A percentile compares a stretch with the other conserved stretches of the same genome.
Evolutionary conservation across 2,797 vertebrate species (phyloP).

Genomic region (Neopelma chrysocephalum): DNA sequence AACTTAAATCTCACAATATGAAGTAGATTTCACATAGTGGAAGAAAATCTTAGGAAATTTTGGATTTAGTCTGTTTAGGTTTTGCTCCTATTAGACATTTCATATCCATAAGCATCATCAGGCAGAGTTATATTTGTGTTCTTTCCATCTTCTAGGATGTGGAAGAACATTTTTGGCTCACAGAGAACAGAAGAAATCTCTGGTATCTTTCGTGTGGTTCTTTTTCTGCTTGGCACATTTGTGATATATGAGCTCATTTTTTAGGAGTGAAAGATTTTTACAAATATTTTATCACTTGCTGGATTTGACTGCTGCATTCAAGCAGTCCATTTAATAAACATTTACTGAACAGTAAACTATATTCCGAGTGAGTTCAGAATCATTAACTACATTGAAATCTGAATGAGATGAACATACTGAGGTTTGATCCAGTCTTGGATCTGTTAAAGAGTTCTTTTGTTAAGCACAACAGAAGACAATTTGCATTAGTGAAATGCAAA

Average conservation of each 20-base stretch:
- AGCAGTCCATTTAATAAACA: background rate
- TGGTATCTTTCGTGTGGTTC: background rate
- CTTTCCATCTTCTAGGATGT: background rate
- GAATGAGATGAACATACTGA: background rate
- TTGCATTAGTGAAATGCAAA: slow-evolving; percentile 2
- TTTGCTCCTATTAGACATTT: background rate
- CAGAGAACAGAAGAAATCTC: background rate
- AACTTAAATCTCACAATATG: background rate
- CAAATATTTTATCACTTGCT: background rate
- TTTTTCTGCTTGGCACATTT: background rate
- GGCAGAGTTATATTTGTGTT: rapidly evolving
- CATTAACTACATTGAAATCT: background rate
- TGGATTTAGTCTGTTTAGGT: background rate
- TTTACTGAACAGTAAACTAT: background rate
- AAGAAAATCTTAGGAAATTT: background rate
- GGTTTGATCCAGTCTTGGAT: background rate
- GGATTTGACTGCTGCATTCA: background rate
- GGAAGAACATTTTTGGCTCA: background rate
- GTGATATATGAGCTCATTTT: background rate
- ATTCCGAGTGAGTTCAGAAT: background rate
- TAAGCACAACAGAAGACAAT: background rate
- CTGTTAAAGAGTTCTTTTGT: background rate
- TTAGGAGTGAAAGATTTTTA: background rate
- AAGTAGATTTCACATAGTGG: background rate
- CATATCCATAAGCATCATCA: background rate